Evolutionary conservation across 2,888 invertebrate species (phyloP), one percentile per base, ranked within the genome.

Genomic region (Phaonia tiefii): DNA sequence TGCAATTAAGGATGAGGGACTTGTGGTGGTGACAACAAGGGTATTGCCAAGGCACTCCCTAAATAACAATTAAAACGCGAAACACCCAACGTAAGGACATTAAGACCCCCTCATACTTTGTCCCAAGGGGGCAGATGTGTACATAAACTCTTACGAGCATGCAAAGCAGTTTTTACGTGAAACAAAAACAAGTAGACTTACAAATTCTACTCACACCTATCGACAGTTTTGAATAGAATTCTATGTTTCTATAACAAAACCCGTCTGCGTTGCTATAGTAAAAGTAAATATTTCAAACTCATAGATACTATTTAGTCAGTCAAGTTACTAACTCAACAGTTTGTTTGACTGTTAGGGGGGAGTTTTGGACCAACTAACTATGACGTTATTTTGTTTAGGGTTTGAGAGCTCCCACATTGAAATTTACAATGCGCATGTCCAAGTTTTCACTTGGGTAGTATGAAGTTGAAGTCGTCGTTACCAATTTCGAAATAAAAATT

Each of bases 21-120:
- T 49, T 25, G 37, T 31, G 39, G 31, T 65, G 54, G n/a, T 54
- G 37, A 22, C 17, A 31, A 15, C 15, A 17, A 10, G 42, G 26
- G n/a, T 49, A 67, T 42, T 65, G 22, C 39, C 65, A 51, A 71
- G 81, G 69, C 81, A 78, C 81, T 75, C 81, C 78, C 60, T 69
- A 42, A 67, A 75, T 42, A 66, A 81, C 42, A 26, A 58, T 42
- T 51, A 31, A 54, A 49, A 58, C 22, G 51, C 17, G 49, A 69
- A 1, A 51, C n/a, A n/a, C 15, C 13, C 65, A 65, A n/a, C 11
- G 44, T 13, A 31, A 31, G 31, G 31, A 31, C 31, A 31, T 31
- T 5, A 31, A 31, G 8, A 31, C 31, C 4, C 31, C 3, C 31
- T 31, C 31, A 5, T 3, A 31, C 3, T 31, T 5, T 3, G 31